Evolutionary conservation across 2,797 vertebrate genomes (phyloP), one percentile per base, ranked within the genome.

Genomic region (Rhinichthys osculus): DNA sequence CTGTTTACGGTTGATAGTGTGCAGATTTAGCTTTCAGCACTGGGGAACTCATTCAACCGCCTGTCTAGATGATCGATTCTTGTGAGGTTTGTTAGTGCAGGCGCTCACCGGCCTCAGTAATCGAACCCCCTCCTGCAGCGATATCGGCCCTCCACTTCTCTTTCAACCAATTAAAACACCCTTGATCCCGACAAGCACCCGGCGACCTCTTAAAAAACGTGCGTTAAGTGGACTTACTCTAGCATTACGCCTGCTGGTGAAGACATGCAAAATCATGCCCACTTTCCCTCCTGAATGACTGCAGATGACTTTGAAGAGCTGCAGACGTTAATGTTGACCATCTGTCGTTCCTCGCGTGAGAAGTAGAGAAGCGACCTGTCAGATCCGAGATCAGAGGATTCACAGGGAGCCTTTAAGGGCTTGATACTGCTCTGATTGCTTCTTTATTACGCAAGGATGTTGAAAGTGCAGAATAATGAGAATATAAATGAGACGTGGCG

Each of bases 281-380:
- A 47, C 64, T 81, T 83, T 70, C 74, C 79, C 87, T 77, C 57
- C 79, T 23, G 52, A 87, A 85, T 87, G 82, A 76, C 84, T 76
- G 69, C 30, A 16, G 33, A 70, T 54, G 52, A 86, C 82, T 80
- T 84, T 38, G 7, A 69, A 73, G 66, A 40, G 35, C 23, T 40
- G 57, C 40, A n/a, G 73, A 79, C 33, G 70, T 80, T 54, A 66
- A 80, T 10, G 21, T 16, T 59, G 44, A n/a, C 82, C 88, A 85
- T 88, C 85, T 88, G 82, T 76, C 50, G 59, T 38, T 80, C 76
- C 62, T 57, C 40, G n/a, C 16, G 17, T 70, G 70, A 40, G 54
- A 54, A 83, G 57, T 85, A 67, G 35, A 72, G 33, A 80, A 44
- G 27, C 30, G 44, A 33, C 52, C 50, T 40, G 27, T 70, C 33